Evolutionary conservation across 2,113 vertebrate genomes (phyloP), one percentile per base, ranked within the genome.

Genomic region (Rhynchomys soricoides): DNA sequence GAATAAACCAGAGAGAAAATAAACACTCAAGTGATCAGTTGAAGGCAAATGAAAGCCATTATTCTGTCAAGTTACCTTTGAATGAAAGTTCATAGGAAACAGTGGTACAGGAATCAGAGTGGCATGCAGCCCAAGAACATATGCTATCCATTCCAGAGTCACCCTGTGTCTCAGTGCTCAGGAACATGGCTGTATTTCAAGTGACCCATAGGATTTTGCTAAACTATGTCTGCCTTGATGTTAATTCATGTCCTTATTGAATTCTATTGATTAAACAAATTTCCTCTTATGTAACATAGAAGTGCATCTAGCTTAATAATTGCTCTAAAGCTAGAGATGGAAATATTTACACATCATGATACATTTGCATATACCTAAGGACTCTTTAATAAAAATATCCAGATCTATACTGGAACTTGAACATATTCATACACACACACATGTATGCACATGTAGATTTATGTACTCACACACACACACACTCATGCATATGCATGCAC

Each of bases 171-270:
- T 3, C 2, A 1, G 9, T 16, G 57, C 37, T 75, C 48, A 59
- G n/a, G 0, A 52, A 21, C 29, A 73, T 17, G 19, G 21, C 59
- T 37, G 71, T 3, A 8, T 40, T n/a, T 5, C 16, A 77, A 77
- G 79, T 6, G 21, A 37, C 10, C 64, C 59, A 48, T 73, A 77
- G 21, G 24, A 90, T 91, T 97, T 79, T 68, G 37, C 55, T 88
- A 90, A 88, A n/a, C 29, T 2, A 40, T 55, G 37, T 93, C n/a
- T 70, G 59, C 31, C 21, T 0, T 79, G 83, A n/a, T 59, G 57
- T 45, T 81, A 81, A 93, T 95, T 82, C 71, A 87, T 91, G 21
- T 90, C 96, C 91, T 87, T 89, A 94, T 95, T 78, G 70, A 89
- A 90, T 90, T 66, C 34, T n/a, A 1, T 85, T 90, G 29, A 64